Evolutionary conservation across 2,113 vertebrate genomes (phyloP), one percentile per base, ranked within the genome.

Genomic region (Centropristis striata): DNA sequence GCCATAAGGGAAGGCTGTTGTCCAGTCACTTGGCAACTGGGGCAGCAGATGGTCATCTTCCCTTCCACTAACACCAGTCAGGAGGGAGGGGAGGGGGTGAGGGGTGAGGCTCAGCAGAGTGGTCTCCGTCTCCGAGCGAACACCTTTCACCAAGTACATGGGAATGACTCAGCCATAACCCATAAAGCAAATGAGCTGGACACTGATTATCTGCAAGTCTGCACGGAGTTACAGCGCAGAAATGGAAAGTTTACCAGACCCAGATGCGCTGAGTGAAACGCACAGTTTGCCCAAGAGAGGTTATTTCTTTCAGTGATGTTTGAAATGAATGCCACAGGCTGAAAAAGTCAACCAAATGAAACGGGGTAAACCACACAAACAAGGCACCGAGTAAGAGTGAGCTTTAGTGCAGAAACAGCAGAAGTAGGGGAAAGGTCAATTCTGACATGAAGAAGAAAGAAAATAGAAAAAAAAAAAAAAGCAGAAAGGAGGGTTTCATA

Each of bases 1-100:
- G 91, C 92, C 90, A 91, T 90, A 87, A 92, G 80, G 85, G 90
- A 89, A 82, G 84, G 90, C 90, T 86, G 89, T 87, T 90, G 89
- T 92, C 88, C 90, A 93, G 90, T 92, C 91, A 87, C 89, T 91
- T 87, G 90, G 89, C 92, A 94, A 94, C 89, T 93, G 90, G 91
- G 93, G 86, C 92, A 91, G 89, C 94, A 95, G 91, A 94, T 95
- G 93, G 92, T 92, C 91, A 81, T 92, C 90, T 94, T 92, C 91
- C 86, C 87, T 94, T 94, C 92, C 83, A 92, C 88, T 90, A 88
- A 92, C 88, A 92, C 88, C 88, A 89, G 85, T 59, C 63, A 68
- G 65, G 63, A 69, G 55, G 63, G 59, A 21, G 41, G 42, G 9
- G 9, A 20, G 42, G 37, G 53, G 39, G 37, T 37, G 60, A 18